A percentile compares a stretch with the other conserved stretches of the same genome.
phyloP scores from a whole-genome alignment of 2,797 vertebrate genomes.

The Vespertilio murinus region DNA sequence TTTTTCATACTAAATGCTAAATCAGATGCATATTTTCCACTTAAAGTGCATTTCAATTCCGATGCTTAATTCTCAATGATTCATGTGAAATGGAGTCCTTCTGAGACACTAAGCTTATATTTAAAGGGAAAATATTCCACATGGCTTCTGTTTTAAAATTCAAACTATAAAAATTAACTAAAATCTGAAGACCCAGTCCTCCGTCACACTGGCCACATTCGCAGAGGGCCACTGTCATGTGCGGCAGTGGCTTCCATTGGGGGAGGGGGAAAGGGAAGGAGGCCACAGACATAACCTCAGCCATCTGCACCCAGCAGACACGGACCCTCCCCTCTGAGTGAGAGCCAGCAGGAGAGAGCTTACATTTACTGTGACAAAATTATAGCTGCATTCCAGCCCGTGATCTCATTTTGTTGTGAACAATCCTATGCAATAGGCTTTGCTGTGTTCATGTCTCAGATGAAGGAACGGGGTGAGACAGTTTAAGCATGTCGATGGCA shows the following conservation, averaged over 20 bases:
- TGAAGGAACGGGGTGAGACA: background rate
- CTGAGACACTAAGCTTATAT: background rate
- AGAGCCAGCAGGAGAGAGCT: too few species aligned
- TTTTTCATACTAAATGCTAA: background rate
- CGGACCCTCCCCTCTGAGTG: fast-evolving
- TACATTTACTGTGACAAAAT: background rate
- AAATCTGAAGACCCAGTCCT: background rate
- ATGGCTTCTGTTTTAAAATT: background rate
- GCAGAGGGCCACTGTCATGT: fast-evolving
- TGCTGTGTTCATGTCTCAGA: background rate
- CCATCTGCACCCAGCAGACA: background rate
- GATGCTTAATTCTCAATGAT: background rate
- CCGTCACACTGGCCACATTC: fast-evolving
- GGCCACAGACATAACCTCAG: too few species aligned
- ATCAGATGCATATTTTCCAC: background rate
- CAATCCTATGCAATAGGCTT: fast-evolving
- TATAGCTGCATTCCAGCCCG: background rate
- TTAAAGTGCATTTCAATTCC: background rate
- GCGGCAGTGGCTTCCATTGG: fast-evolving
- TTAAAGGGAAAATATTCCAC: background rate
- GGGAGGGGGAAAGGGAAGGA: background rate
- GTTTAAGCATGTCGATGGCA: background rate
- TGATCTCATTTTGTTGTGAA: background rate
- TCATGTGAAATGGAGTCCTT: background rate
- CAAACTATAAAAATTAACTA: background rate